Evolutionary conservation across 2,888 invertebrate species (phyloP).

Genomic region (Meteorus colon): DNA sequence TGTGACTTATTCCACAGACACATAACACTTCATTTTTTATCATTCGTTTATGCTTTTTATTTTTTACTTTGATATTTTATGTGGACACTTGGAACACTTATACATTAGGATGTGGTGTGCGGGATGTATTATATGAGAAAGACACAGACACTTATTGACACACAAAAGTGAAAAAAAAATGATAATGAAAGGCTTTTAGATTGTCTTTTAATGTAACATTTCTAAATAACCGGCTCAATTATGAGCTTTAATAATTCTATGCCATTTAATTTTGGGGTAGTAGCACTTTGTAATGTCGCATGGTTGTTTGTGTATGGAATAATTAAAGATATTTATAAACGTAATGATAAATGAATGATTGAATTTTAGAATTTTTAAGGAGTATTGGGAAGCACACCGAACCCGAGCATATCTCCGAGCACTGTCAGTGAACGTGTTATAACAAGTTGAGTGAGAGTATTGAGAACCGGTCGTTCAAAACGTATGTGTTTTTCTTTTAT

Average conservation of each 20-base stretch:
- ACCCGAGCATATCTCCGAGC: background rate
- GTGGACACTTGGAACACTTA: slow-evolving; percentile 17
- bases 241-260: too few species aligned
- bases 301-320: too few species aligned
- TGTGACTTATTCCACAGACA: background rate
- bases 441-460: slow-evolving; percentile 15
- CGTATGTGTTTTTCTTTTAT: slow-evolving; percentile 9
- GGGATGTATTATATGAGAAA: background rate
- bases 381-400: slow-evolving; percentile 5
- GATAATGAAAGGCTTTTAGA: too few species aligned
- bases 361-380: background rate
- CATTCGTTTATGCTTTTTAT: background rate
- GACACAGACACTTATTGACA: too few species aligned
- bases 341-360: too few species aligned
- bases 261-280: too few species aligned
- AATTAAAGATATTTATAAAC: too few species aligned
- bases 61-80: background rate
- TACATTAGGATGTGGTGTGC: background rate
- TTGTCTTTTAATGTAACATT: too few species aligned
- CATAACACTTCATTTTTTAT: background rate
- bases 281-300: too few species aligned
- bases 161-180: background rate
- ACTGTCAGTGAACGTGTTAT: slow-evolving; percentile 14
- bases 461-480: background rate
- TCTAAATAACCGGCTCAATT: too few species aligned